Percentiles rank a stretch among this genome's conserved stretches.
Conservation (phyloP, 2,113 vertebrate genomes). For the Balaeniceps rex region DNA sequence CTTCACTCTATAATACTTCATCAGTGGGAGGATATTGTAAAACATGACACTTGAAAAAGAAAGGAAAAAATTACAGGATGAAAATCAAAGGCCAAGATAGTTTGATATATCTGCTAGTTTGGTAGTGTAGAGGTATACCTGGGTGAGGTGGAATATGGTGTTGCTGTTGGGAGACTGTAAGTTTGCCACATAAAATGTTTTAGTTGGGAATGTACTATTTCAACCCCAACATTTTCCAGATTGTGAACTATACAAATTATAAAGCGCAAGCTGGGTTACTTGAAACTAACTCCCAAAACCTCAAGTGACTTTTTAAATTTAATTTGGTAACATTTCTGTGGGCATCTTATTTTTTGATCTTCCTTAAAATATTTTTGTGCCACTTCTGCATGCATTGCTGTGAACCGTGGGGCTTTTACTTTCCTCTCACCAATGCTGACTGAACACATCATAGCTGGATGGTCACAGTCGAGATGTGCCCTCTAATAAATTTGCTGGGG, state of each 20-base stretch:
- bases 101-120: neutral
- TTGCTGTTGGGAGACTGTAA: neutral
- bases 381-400: rapidly evolving
- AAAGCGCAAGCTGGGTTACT: neutral
- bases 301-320: neutral
- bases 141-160: neutral
- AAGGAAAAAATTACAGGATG: neutral
- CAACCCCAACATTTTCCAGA: neutral
- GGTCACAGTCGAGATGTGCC: neutral
- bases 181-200: neutral
- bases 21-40: neutral
- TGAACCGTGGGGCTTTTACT: neutral
- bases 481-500: neutral
- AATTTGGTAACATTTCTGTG: neutral
- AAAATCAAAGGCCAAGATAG: neutral
- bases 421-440: neutral
- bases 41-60: neutral
- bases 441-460: neutral
- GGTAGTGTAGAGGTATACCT: neutral
- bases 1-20: neutral
- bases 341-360: neutral
- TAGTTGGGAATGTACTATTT: neutral
- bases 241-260: neutral
- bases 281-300: neutral
- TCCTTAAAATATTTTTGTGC: neutral